Evolutionary conservation across 2,888 invertebrate species (phyloP), one percentile per base, ranked within the genome.

Genomic region (Lasioglossum vierecki): DNA sequence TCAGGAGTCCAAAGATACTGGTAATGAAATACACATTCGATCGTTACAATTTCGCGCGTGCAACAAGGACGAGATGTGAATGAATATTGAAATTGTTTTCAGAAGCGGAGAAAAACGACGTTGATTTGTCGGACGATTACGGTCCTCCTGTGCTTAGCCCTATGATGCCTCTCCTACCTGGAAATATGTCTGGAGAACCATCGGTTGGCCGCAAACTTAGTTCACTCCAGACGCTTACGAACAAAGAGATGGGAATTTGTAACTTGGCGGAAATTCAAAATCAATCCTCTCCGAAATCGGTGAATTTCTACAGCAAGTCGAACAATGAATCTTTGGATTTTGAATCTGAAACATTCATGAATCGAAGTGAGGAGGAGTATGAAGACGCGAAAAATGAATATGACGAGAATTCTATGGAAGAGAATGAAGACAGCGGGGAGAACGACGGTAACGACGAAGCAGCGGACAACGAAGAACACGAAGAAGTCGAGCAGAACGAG

Each of bases 121-220:
- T 41, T 0, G 85, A 79, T 18, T 39, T 87, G 18, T 80, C 87
- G 1, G 94, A 94, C 9, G 94, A 95, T 18, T 94, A 94, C 44
- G 95, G 94, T 5, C 94, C 94, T 4, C 94, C 95, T 0, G 91
- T 94, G 15, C 82, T 95, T 39, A 94, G 94, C 85, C 95, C 95
- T 1, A 93, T 95, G 88, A 92, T 95, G 91, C 94, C 95, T 4
- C 83, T 94, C 22, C 85, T 92, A 49, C 35, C 80, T n/a, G 89
- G 80, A 30, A 70, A 53, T 30, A 78, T 73, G 9, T 71, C 86
- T 18, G 63, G 60, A 9, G 91, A 81, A n/a, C 83, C 49, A 75
- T 41, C 79, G 26, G 74, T 49, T 8, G 83, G 87, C 22, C 93
- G 92, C 73, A 91, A 92, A 72, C 84, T 92, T 30, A 92, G 90